Percentiles rank a stretch among this genome's conserved stretches.
phyloP scores from a whole-genome alignment of 1,140 invertebrate species.

The Stegodyphus mimosarum region DNA sequence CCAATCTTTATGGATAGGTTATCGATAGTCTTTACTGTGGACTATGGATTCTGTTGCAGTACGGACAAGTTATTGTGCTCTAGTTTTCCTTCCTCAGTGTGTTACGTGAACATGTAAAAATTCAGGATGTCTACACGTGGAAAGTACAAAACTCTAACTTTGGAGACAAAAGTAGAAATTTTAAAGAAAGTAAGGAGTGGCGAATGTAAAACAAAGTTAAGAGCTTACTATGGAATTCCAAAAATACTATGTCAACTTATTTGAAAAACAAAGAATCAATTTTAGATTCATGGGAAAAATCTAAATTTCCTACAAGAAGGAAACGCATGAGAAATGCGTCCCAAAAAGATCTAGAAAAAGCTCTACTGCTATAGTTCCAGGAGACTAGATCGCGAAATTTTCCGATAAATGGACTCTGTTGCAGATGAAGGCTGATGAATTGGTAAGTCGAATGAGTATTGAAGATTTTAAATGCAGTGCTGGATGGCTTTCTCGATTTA shows the following conservation, averaged over 20 bases:
- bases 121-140: not conserved
- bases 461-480: not conserved
- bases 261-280: not conserved
- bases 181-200: not conserved
- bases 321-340: not conserved
- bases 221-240: not conserved
- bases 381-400: not conserved
- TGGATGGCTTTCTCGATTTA: not conserved
- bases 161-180: not conserved
- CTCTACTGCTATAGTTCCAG: not conserved
- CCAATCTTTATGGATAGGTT: not conserved
- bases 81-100: not conserved
- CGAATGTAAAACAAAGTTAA: not conserved
- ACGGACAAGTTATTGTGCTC: not conserved
- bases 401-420: not conserved
- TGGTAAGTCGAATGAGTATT: not conserved
- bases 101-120: not conserved
- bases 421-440: not conserved
- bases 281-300: not conserved
- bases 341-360: not conserved
- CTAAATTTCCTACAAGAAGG: not conserved
- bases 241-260: not conserved
- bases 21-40: too few relatives aligned
- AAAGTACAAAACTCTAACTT: not conserved
- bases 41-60: not conserved